These are phyloP conservation scores for Lepidurus arcticus DNA, from an alignment of 1,140 invertebrate species.

Conservation along the genomic window DNA sequence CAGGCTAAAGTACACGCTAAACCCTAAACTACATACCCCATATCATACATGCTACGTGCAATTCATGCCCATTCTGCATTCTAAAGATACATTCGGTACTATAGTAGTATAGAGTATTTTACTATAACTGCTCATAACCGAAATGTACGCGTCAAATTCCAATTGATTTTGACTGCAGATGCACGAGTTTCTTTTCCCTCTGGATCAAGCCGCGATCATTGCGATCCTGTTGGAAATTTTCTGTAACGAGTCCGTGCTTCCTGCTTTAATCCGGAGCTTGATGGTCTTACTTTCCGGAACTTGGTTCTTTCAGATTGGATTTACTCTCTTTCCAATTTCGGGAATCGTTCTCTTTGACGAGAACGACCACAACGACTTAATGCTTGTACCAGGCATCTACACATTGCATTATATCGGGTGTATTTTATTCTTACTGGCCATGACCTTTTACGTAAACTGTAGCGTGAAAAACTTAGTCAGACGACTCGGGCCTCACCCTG, in stretches of 20 bases:
- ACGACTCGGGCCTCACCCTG: background rate
- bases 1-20: no score
- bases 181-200: slow-evolving; percentile 1
- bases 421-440: background rate
- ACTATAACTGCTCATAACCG: background rate
- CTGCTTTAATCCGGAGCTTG: background rate
- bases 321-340: slow-evolving; percentile 4
- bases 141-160: background rate
- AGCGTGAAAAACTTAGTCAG: background rate
- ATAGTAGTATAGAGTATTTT: background rate
- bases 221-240: background rate
- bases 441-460: background rate
- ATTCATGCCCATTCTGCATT: no score
- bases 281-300: background rate
- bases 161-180: background rate
- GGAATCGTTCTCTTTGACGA: background rate
- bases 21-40: no score
- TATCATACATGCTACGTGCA: no score
- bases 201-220: background rate
- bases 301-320: slow-evolving; percentile 2
- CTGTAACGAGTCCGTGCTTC: background rate
- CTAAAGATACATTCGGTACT: background rate
- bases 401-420: background rate
- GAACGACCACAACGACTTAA: slow-evolving; percentile 1
- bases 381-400: background rate